phyloP scores from a whole-genome alignment of 2,113 vertebrate genomes.

The Larimichthys crocea region DNA sequence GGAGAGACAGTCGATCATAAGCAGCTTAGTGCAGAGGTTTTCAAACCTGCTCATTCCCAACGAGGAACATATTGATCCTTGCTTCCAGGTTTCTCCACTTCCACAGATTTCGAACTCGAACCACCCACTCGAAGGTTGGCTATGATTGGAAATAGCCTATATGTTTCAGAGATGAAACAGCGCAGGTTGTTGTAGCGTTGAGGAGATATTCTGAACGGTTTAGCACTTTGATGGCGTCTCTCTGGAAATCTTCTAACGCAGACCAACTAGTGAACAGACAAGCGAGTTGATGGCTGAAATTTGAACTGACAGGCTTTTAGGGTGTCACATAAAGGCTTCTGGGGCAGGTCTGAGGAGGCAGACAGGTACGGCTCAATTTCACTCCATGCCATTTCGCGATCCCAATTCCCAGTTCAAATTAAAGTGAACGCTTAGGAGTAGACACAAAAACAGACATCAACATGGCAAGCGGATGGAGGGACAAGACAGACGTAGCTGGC shows the following conservation, averaged over 20 bases:
- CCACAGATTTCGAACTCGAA: conserved; percentile 42
- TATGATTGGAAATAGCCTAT: conserved; percentile 17
- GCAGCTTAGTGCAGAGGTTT: conserved; percentile 68
- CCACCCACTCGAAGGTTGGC: conserved; percentile 33
- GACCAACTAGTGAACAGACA: not conserved
- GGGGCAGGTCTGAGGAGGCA: conserved; percentile 39
- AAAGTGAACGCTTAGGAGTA: conserved; percentile 41
- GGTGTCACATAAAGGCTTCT: conserved; percentile 36
- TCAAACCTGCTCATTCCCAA: conserved; percentile 49
- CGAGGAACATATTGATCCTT: conserved; percentile 60
- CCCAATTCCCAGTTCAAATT: conserved; percentile 62
- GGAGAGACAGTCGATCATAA: conserved; percentile 64
- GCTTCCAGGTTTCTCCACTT: conserved; percentile 44
- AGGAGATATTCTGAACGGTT: conserved; percentile 23
- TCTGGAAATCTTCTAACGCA: conserved; percentile 5
- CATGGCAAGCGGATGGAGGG: conserved; percentile 41
- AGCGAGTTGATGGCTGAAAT: conserved; percentile 34
- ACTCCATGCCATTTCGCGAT: conserved; percentile 48
- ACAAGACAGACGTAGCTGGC: conserved; percentile 14
- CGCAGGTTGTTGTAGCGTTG: not conserved
- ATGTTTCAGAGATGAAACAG: not conserved
- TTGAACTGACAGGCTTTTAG: conserved; percentile 58
- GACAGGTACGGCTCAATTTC: conserved; percentile 55
- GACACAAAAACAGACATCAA: conserved; percentile 48
- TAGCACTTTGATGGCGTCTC: conserved; percentile 27